Conservation (phyloP, 1,140 invertebrate genomes). For the Steinernema khuongi region DNA sequence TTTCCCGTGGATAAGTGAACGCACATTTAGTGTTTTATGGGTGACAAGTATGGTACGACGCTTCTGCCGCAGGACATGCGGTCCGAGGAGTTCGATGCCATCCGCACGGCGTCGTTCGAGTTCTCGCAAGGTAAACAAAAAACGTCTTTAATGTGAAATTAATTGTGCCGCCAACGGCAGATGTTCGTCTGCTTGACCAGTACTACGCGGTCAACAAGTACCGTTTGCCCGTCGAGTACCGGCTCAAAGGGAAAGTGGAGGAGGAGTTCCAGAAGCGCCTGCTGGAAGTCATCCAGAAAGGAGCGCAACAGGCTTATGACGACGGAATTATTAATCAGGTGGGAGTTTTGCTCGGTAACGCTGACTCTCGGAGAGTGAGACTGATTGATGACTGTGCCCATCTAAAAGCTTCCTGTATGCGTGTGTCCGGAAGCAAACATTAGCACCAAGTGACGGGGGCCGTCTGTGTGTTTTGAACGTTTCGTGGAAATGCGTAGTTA, state of each 20-base stretch:
- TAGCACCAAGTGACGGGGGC: too few species aligned
- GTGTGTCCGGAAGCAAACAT: too few species aligned
- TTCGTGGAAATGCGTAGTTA: too few species aligned
- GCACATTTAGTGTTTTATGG: constrained; percentile 18
- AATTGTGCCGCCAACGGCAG: constrained; percentile 17
- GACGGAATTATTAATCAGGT: constrained; percentile 38
- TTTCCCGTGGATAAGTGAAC: not conserved
- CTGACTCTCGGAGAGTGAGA: too few species aligned
- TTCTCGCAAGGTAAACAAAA: not conserved
- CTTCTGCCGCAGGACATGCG: not conserved
- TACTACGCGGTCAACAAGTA: constrained; percentile 22
- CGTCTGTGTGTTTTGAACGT: too few species aligned
- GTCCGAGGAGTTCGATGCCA: constrained; percentile 7
- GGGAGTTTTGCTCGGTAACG: too few species aligned
- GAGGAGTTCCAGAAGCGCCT: constrained; percentile 11
- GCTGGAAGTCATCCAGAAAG: constrained; percentile 29
- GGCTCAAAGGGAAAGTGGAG: constrained; percentile 17
- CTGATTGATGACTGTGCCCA: too few species aligned
- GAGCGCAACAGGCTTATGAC: constrained; percentile 34
- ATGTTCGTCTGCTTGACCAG: constrained; percentile 29
- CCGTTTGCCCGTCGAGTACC: constrained; percentile 20
- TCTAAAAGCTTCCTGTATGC: too few species aligned
- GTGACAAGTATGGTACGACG: constrained; percentile 12
- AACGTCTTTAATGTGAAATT: not conserved
- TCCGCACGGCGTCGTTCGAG: constrained; percentile 5